These are phyloP conservation scores for Leptothorax acervorum DNA, from an alignment of 2,888 invertebrate genomes.

Conservation along the genomic window DNA sequence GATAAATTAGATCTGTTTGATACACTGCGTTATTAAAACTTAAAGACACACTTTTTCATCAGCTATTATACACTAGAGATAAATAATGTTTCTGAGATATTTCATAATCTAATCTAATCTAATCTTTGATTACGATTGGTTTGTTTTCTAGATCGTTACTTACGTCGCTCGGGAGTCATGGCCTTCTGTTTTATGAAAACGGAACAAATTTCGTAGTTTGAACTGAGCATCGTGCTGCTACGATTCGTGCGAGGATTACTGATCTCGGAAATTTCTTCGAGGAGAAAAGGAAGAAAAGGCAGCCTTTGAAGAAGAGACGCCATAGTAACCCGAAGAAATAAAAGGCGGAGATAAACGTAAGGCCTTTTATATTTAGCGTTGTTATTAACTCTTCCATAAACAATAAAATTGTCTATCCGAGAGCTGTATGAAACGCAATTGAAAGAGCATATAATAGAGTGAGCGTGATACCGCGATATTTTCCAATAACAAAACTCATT, in stretches of 20 bases:
- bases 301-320: constrained; percentile 27
- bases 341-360: constrained; percentile 45
- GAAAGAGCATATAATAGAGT: neutral
- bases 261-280: neutral
- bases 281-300: neutral
- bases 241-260: constrained; percentile 15
- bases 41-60: neutral
- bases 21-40: neutral
- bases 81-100: constrained; percentile 20
- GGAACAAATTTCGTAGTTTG: constrained; percentile 39
- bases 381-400: constrained; percentile 1
- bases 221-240: constrained; percentile 12
- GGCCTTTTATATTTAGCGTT: neutral
- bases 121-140: constrained; percentile 30
- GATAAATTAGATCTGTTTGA: constrained; percentile 7
- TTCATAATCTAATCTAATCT: constrained; percentile 67
- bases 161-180: constrained; percentile 52
- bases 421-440: neutral
- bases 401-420: neutral
- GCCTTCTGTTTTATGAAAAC: constrained; percentile 59
- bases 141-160: constrained; percentile 64
- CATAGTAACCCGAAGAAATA: constrained; percentile 13
- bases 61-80: neutral
- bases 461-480: neutral
- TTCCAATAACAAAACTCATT: neutral